phyloP scores from a whole-genome alignment of 2,888 invertebrate species.

The Adelphocoris suturalis region DNA sequence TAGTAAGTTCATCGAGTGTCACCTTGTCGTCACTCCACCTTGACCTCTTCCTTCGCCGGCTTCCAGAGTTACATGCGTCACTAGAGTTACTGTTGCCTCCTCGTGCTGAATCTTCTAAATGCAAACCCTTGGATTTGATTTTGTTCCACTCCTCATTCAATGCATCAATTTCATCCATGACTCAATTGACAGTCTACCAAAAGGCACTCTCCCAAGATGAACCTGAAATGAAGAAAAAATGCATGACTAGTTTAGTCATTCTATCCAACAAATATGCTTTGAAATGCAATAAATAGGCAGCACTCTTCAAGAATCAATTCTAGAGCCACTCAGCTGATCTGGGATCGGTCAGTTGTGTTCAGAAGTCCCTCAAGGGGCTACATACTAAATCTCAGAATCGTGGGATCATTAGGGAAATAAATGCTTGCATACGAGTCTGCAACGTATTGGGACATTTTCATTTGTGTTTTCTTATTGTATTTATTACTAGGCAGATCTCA shows the following conservation, averaged over 20 bases:
- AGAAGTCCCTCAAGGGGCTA: too few species aligned
- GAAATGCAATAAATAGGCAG: too few species aligned
- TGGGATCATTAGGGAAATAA: too few species aligned
- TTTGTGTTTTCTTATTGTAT: too few species aligned
- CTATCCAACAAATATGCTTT: too few species aligned
- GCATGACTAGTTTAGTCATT: background rate
- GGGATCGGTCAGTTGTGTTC: too few species aligned
- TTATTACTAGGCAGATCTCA: too few species aligned
- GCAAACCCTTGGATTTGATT: background rate
- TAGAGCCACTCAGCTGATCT: too few species aligned
- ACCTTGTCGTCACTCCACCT: conserved; percentile 39
- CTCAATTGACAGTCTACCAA: background rate
- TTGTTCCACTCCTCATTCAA: conserved; percentile 51
- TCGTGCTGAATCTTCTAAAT: background rate
- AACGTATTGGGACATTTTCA: too few species aligned
- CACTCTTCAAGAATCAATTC: too few species aligned
- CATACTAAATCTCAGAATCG: too few species aligned
- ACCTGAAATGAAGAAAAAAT: background rate
- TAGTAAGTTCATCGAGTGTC: background rate
- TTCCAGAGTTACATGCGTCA: background rate
- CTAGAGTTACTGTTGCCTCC: conserved; percentile 40
- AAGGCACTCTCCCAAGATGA: background rate
- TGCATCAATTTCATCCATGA: conserved; percentile 51
- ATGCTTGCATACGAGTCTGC: too few species aligned
- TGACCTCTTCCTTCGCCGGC: conserved; percentile 37